phyloP scores from a whole-genome alignment of 2,797 vertebrate genomes.

The Luscinia megarhynchos region DNA sequence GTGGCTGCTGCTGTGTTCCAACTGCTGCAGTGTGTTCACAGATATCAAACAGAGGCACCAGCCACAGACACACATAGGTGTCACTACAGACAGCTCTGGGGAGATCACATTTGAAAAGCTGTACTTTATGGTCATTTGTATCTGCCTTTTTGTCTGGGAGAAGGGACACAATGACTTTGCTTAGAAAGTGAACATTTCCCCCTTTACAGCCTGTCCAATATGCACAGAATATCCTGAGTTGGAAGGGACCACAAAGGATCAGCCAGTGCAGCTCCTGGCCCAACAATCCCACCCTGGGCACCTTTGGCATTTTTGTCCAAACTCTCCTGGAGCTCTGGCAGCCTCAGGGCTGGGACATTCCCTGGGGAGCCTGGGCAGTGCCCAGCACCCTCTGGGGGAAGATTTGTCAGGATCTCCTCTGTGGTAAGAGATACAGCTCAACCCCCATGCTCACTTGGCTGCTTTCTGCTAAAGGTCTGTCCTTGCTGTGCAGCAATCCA shows the following conservation, averaged over 20 bases:
- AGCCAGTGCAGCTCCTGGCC: fast-evolving
- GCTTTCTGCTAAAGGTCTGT: background rate
- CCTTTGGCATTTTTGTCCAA: background rate
- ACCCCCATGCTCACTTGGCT: fast-evolving
- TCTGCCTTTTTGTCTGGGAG: background rate
- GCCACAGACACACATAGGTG: background rate
- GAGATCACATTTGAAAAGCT: background rate
- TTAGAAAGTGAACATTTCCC: background rate
- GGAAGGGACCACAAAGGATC: background rate
- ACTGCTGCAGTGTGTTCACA: background rate
- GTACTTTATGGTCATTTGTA: background rate
- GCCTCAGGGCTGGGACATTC: fast-evolving
- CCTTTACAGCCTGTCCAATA: background rate
- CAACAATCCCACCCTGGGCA: background rate
- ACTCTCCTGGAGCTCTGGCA: background rate
- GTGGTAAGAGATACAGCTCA: background rate
- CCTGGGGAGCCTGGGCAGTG: background rate
- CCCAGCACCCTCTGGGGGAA: background rate
- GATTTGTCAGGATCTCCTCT: background rate
- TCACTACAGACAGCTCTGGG: background rate
- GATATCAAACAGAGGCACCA: background rate
- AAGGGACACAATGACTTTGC: background rate
- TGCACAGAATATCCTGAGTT: background rate
- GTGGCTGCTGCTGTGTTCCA: background rate
- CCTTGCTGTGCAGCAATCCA: background rate